Base-by-base conservation (phyloP, 2,113 vertebrate genomes). In the Balaeniceps rex region DNA sequence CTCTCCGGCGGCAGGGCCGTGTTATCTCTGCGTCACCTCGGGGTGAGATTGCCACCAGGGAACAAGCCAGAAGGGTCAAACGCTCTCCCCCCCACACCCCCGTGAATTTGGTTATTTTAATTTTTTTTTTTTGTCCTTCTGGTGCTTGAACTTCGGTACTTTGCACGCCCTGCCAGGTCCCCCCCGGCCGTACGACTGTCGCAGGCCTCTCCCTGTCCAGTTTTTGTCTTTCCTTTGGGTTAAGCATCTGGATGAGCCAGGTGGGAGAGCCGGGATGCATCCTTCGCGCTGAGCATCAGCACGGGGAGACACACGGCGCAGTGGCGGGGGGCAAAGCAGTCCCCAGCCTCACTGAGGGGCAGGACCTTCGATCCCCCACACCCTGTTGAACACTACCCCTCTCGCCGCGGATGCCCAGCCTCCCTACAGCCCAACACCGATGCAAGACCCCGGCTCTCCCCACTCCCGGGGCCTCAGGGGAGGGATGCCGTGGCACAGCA, bases 81-180 rank as follows among this genome's bases (percentile, higher is more conserved):
- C 5, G 36, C 10, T 25, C 58, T 11, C 23, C 25, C 14, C 44
- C 6, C 33, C n/a, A n/a, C n/a, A n/a, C 31, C 25, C 25, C 9
- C 6, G 16, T 26, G 15, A 78, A 58, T 75, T 79, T 46, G 65
- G 70, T 84, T 83, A 0, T 92, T 85, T 55, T 54, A 1, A 24
- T 25, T 72, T 55, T 65, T 36, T 23, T 25, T 14, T 34, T 47
- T 17, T 12, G 18, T 87, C 72, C 79, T 96, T 83, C 87, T 91
- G 79, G 94, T 77, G 89, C 90, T 94, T 77, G 70, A 92, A 61
- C 72, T 68, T 71, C 68, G 55, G 65, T 95, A 96, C 82, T 81
- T 72, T 5, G 49, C 7, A 10, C 34, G 2, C 69, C 92, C 83
- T 26, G 14, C 80, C 54, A 11, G 46, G 61, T 23, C 10, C 33